Base-by-base conservation (phyloP, 1,140 invertebrate species). In the Andrena cerasifolii region DNA sequence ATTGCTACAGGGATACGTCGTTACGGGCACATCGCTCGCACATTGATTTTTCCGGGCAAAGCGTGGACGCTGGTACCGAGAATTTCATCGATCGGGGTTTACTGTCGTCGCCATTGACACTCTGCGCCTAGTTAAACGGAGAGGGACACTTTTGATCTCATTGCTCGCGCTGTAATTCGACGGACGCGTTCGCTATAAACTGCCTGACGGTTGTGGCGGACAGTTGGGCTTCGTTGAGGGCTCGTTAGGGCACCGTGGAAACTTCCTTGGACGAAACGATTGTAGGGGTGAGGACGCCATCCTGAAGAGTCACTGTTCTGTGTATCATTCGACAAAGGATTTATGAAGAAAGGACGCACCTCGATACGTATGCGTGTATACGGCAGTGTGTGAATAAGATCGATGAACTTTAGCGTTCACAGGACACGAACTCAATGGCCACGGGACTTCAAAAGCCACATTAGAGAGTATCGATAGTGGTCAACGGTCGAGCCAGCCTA, bases 401-500 rank as follows among this genome's bases (percentile, higher is more conserved):
- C 45, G n/a, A 45, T 51, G 8, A 18, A 40, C 24, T 45, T 72
- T 28, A 47, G 43, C 68, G 63, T 31, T 56, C 45, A 33, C n/a
- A 10, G 45, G 31, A 56, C 59, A 36, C 65, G 51, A 40, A 8
- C 36, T 24, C 36, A 10, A 40, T 5, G 10, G 36, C 36, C 10
- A 10, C 4, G 10, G 36, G 36, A 33, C 24, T 59, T 5, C 21
- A 21, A 28, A 63, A 63, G 67, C 63, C 70, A 68, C 31, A 43
- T 78, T 66, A 45, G 18, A 24, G 47, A 26, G n/a, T 51, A 68
- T 56, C 33, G 49, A n/a, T 10, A 10, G 28, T 33, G 51, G 72
- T 67, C 36, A 75, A 40, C 53, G 72, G 40, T 54, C 72, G 47
- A 43, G n/a, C n/a, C 36, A 53, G 71, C 12, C 10, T 53, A 49